Evolutionary conservation across 2,797 vertebrate species (phyloP).

Genomic region (Pseudochirops cupreus): DNA sequence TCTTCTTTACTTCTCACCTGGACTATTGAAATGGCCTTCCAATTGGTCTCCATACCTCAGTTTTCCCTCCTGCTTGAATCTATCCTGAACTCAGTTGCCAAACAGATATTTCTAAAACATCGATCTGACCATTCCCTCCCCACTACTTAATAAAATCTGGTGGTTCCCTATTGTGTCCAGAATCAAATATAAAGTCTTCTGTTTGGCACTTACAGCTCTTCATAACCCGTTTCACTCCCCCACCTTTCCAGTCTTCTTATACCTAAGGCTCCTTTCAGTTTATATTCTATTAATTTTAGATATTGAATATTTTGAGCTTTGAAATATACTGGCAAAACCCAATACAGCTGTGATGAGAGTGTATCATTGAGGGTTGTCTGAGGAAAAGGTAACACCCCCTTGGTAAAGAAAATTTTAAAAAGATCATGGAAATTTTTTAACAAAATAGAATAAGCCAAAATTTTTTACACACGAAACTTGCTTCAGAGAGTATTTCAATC

Average conservation of each 20-base stretch:
- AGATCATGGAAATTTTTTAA: not conserved
- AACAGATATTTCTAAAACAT: not conserved
- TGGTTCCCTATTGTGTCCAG: not conserved
- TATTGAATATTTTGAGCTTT: not conserved
- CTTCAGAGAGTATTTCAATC: not conserved
- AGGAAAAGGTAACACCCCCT: not conserved
- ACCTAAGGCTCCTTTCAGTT: not conserved
- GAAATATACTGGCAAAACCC: not conserved
- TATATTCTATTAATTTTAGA: not conserved
- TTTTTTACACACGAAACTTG: not conserved
- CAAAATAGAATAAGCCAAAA: not conserved
- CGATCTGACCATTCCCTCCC: too few species aligned
- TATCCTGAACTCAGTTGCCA: not conserved
- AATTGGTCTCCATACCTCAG: not conserved
- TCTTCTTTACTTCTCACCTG: not conserved
- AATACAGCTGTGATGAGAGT: not conserved
- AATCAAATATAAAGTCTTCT: not conserved
- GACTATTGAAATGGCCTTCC: not conserved
- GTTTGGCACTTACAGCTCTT: not conserved
- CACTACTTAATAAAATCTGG: not conserved
- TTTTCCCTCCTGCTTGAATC: not conserved
- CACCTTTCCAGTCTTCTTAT: not conserved
- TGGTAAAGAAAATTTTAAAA: not conserved
- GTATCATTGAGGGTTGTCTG: not conserved
- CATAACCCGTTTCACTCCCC: not conserved